phyloP scores from a whole-genome alignment of 2,888 invertebrate species.

The Nematopogon swammerdamellus region DNA sequence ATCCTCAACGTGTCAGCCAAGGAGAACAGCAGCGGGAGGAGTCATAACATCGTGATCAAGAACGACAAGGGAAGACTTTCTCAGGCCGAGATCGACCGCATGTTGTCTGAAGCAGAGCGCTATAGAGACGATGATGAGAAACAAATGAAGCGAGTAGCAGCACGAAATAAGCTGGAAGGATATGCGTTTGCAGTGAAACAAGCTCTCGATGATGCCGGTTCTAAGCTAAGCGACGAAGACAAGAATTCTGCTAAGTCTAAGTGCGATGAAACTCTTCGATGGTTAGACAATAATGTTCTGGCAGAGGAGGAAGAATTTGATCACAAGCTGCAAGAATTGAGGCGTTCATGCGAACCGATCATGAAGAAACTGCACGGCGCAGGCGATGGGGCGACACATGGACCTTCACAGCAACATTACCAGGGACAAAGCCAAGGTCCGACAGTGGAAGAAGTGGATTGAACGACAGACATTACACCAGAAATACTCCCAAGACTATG shows the following conservation, averaged over 20 bases:
- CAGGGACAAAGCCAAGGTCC: constrained; percentile 11
- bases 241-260: constrained; percentile 61
- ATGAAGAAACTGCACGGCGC: background rate
- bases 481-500: too few relatives aligned
- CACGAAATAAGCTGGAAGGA: constrained; percentile 67
- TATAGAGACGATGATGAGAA: too few relatives aligned
- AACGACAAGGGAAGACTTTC: too few relatives aligned
- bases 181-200: constrained; percentile 51
- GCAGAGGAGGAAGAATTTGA: constrained; percentile 80
- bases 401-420: too few relatives aligned
- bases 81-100: too few relatives aligned
- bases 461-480: too few relatives aligned
- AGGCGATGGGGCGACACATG: background rate
- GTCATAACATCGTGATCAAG: too few relatives aligned
- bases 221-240: constrained; percentile 62
- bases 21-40: constrained; percentile 47
- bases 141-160: too few relatives aligned
- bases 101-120: too few relatives aligned
- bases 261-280: too few relatives aligned
- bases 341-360: background rate
- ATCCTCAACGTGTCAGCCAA: constrained; percentile 71
- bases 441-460: constrained; percentile 8
- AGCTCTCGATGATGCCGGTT: constrained; percentile 43
- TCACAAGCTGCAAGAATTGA: constrained; percentile 59
- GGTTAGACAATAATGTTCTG: too few relatives aligned